phyloP scores from a whole-genome alignment of 2,113 vertebrate genomes.

The Prochilodus magdalenae region DNA sequence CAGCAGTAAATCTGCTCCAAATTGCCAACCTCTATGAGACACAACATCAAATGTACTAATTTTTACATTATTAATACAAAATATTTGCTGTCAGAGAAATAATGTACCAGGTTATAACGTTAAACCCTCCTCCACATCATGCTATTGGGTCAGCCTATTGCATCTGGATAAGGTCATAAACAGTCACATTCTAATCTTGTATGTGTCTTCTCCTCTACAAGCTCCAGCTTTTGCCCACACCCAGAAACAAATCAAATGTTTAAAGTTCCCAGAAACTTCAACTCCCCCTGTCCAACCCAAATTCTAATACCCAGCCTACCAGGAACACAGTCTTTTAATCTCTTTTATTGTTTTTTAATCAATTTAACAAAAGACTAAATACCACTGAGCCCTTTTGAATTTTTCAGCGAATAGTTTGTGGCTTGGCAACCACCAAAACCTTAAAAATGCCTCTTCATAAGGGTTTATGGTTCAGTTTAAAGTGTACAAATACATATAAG shows the following conservation, averaged over 20 bases:
- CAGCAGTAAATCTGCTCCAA: slow-evolving; percentile 19
- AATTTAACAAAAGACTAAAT: slow-evolving; percentile 3
- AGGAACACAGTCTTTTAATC: slow-evolving; percentile 57
- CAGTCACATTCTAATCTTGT: slow-evolving; percentile 2
- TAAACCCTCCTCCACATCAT: neutral
- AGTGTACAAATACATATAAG: neutral
- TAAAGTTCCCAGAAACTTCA: slow-evolving; percentile 65
- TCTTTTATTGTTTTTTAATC: slow-evolving; percentile 22
- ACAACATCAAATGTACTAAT: neutral
- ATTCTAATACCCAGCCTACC: slow-evolving; percentile 51
- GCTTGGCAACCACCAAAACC: neutral
- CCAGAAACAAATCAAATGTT: slow-evolving; percentile 63
- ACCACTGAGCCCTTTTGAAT: neutral
- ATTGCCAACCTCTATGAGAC: slow-evolving; percentile 19
- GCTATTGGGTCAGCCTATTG: neutral
- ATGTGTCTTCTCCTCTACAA: slow-evolving; percentile 46
- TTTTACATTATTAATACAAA: slow-evolving; percentile 13
- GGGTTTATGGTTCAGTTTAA: too few species aligned
- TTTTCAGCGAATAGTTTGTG: neutral
- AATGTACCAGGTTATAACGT: neutral
- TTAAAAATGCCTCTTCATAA: neutral
- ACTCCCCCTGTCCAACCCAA: slow-evolving; percentile 14
- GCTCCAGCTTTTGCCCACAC: slow-evolving; percentile 57
- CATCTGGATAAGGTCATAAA: neutral
- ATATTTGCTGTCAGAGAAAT: slow-evolving; percentile 9